Base-by-base conservation (phyloP, 23 tunicate genomes). In the Corella eumyota region DNA sequence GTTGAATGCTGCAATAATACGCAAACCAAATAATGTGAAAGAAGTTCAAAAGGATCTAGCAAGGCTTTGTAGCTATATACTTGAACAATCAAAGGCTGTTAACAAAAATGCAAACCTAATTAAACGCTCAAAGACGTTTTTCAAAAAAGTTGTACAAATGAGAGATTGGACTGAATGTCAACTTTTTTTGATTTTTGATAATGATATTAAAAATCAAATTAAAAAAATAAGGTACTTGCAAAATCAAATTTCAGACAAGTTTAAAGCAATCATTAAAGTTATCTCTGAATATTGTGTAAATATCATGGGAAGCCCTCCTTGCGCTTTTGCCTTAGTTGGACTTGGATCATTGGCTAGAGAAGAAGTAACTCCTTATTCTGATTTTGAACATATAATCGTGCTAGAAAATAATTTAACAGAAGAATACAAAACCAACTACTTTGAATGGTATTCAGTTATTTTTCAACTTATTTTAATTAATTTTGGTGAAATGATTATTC, bases 361-460 rank as follows among this genome's bases (percentile, higher is more conserved):
- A 52, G 88, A 79, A 29, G 44, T 71, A 9, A 70, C 88, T 1
- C 65, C 77, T 0, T 69, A 61, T 38, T 64, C 76, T 3, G 72
- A 79, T 71, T 64, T 70, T 38, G 76, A 69, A 28, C 52, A 32
- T 23, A 36, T 58, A 1, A 70, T 79, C 40, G 64, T 79, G 1
- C 36, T 79, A 23, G 78, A 64, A 1, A 33, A 64, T 32, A 61
- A 33, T 6, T 33, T 34, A 2, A 56, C 56, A 2, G 56, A 56
- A 19, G 45, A 77, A 33, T 56, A 37, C 60, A 54, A 67, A 20
- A 19, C 64, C 6, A 55, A 79, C 24, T 71, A 79, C 49, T 79
- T 79, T 71, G 50, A 65, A 25, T 79, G 88, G 88, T 79, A 50
- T 58, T 24, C 72, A 13, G 56, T 71, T 2, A 62, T 70, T 13